Evolutionary conservation across 1,140 invertebrate species (phyloP), one percentile per base, ranked within the genome.

Genomic region (Himalopsyche phryganea): DNA sequence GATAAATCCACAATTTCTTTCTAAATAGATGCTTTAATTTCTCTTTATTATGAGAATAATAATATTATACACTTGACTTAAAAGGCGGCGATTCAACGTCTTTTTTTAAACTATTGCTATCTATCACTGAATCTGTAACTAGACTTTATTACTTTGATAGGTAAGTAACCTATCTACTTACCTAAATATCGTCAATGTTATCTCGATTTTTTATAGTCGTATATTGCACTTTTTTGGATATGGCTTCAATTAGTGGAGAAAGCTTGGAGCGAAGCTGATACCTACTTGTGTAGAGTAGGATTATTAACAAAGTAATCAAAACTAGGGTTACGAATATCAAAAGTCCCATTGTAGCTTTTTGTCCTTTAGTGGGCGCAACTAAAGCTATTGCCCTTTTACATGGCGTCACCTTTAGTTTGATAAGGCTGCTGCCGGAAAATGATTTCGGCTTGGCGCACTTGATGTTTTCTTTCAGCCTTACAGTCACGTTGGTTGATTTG

Each of bases 211-310:
- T 79, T 45, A 89, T 88, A 14, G 84, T 85, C 2, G 85, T 88
- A 62, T 89, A 89, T 56, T 88, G 84, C 14, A 89, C 86, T 67
- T 87, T 85, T 69, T 84, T 81, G 23, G 84, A 79, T 32, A 87
- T 80, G 55, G 80, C 81, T 54, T 86, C 81, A 45, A 88, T 72
- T 32, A 87, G 75, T 1, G 87, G 86, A n/a, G 71, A 76, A 9
- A 85, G 72, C 68, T 80, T 81, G 44, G 76, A 78, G 58, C 77
- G 76, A 18, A 87, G 68, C 60, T 76, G 78, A 51, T 79, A 76
- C 51, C 80, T 76, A 65, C 83, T 85, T 11, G 86, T 68, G 61
- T 87, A 88, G 14, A 85, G 73, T 20, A 80, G 78, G 28, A 75
- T 72, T 23, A 85, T 63, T 2, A 85, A 67, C n/a, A 68, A 71